phyloP scores from a whole-genome alignment of 2,113 vertebrate species.

The Euleptes europaea region DNA sequence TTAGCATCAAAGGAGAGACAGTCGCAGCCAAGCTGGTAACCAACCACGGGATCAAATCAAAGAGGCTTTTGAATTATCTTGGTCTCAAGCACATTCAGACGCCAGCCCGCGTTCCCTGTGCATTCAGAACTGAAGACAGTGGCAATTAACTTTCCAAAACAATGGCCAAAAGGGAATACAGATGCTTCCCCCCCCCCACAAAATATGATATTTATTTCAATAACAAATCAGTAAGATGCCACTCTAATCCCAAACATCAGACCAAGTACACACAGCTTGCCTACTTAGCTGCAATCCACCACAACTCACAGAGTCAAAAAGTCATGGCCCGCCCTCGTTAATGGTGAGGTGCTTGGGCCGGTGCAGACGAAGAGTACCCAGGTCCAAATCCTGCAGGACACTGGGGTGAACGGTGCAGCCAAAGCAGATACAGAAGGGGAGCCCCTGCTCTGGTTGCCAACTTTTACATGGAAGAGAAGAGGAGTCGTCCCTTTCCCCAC shows the following conservation, averaged over 20 bases:
- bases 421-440: no score
- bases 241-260: background rate
- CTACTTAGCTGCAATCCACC: background rate
- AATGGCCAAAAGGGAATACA: slow-evolving; percentile 16
- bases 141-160: slow-evolving; percentile 18
- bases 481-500: no score
- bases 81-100: background rate
- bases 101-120: background rate
- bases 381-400: no score
- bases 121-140: slow-evolving; percentile 1
- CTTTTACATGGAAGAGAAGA: no score
- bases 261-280: background rate
- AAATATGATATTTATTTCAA: background rate
- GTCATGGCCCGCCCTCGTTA: background rate
- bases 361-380: no score
- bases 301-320: background rate
- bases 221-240: background rate
- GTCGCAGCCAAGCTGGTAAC: background rate
- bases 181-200: background rate
- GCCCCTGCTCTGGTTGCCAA: no score
- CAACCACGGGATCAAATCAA: slow-evolving; percentile 21
- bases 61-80: slow-evolving; percentile 1
- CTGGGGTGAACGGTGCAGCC: background rate
- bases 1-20: slow-evolving; percentile 19
- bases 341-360: background rate